phyloP scores from a whole-genome alignment of 1,140 invertebrate species.

The Drosophila orosa region DNA sequence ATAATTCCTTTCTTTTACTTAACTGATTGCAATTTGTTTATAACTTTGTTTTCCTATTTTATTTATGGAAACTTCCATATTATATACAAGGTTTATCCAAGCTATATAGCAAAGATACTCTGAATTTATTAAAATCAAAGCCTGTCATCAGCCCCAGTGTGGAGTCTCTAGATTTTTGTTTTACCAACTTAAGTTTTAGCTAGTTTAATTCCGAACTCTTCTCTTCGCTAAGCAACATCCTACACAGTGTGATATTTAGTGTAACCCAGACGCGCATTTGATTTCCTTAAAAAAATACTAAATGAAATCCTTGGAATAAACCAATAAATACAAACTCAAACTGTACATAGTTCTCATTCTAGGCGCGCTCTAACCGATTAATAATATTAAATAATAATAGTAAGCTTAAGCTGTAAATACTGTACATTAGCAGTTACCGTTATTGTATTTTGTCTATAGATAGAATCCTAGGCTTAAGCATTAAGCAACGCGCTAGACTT shows the following conservation, averaged over 20 bases:
- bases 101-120: too few relatives aligned
- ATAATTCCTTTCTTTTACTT: not conserved
- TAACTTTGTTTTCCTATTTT: not conserved
- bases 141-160: not conserved
- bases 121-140: not conserved
- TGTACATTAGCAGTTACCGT: constrained; percentile 78
- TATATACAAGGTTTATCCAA: not conserved
- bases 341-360: constrained; percentile 64
- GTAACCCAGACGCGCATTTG: constrained; percentile 72
- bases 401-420: constrained; percentile 69
- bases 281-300: not conserved
- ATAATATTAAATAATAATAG: not conserved
- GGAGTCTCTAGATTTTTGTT: constrained; percentile 3
- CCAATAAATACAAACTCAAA: constrained; percentile 12
- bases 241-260: constrained; percentile 84
- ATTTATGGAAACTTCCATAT: not conserved
- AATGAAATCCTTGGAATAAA: not conserved
- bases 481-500: constrained; percentile 51
- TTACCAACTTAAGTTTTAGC: constrained; percentile 40
- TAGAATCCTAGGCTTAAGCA: constrained; percentile 13
- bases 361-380: constrained; percentile 35
- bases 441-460: constrained; percentile 76
- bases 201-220: constrained; percentile 63
- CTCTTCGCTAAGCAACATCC: constrained; percentile 80
- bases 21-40: too few relatives aligned